A percentile compares a stretch with the other conserved stretches of the same genome.
These are phyloP conservation scores for Drosophila kokeensis DNA, from an alignment of 2,888 invertebrate species.

Conservation along the genomic window DNA sequence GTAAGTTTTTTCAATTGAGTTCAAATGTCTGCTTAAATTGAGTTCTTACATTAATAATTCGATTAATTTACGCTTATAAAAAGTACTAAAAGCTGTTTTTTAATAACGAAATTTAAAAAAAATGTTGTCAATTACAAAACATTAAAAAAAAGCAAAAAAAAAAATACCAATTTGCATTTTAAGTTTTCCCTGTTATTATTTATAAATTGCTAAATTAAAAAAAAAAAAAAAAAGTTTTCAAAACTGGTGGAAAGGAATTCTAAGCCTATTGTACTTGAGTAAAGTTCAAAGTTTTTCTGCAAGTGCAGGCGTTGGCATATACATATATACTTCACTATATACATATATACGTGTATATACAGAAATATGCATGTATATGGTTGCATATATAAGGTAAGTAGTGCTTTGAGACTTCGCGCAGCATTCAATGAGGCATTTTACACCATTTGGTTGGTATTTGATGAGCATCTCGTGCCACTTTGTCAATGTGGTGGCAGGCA, in stretches of 20 bases:
- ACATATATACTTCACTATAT: not conserved
- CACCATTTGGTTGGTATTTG: constrained; percentile 77
- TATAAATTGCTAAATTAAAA: too few relatives aligned
- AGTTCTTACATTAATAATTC: not conserved
- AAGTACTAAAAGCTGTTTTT: not conserved
- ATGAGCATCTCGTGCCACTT: constrained; percentile 64
- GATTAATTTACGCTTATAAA: not conserved
- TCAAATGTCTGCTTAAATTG: not conserved
- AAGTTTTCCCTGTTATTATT: too few relatives aligned
- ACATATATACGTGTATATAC: not conserved
- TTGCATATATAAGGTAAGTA: constrained; percentile 46
- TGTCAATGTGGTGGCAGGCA: constrained; percentile 30
- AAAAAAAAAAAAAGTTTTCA: not conserved
- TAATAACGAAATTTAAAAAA: too few relatives aligned
- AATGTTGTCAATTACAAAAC: too few relatives aligned
- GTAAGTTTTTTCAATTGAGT: not conserved
- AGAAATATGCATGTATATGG: not conserved
- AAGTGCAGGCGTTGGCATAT: not conserved
- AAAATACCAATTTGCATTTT: too few relatives aligned
- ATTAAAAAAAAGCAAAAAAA: too few relatives aligned
- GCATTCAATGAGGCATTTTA: constrained; percentile 79
- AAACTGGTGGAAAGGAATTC: not conserved
- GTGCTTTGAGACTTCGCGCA: constrained; percentile 55
- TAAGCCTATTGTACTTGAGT: not conserved
- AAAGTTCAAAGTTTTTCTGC: not conserved